phyloP scores from a whole-genome alignment of 2,113 vertebrate species.

The Arothron firmamentum region DNA sequence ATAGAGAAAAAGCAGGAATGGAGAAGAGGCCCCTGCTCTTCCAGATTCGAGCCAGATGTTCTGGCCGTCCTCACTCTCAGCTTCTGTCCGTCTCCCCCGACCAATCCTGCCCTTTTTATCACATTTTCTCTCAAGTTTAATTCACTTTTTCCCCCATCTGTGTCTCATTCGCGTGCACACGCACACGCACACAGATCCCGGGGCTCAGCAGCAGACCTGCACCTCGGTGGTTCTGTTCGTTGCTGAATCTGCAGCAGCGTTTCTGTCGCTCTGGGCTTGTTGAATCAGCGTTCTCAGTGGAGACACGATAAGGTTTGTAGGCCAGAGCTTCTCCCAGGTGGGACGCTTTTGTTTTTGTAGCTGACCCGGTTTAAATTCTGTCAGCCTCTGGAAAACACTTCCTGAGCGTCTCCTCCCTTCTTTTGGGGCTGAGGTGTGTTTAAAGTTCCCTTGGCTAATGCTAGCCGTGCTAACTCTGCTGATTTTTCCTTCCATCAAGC shows the following conservation, averaged over 20 bases:
- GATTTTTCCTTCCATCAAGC: too few species aligned
- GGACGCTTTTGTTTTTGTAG: not conserved
- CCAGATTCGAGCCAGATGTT: slow-evolving; percentile 62
- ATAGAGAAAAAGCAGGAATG: slow-evolving; percentile 37
- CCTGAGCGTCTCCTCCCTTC: too few species aligned
- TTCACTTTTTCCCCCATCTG: not conserved
- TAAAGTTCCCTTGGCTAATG: too few species aligned
- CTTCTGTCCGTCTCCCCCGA: slow-evolving; percentile 14
- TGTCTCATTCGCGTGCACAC: not conserved
- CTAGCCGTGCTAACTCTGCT: too few species aligned
- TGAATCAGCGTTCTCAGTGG: not conserved
- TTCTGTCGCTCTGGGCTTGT: too few species aligned
- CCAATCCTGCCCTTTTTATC: not conserved
- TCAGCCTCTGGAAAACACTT: too few species aligned
- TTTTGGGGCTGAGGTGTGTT: too few species aligned
- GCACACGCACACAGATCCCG: not conserved
- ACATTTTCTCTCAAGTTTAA: not conserved
- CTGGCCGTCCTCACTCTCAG: slow-evolving; percentile 21
- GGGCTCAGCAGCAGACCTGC: not conserved
- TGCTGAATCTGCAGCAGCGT: not conserved
- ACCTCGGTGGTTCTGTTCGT: not conserved
- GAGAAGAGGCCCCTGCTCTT: slow-evolving; percentile 34
- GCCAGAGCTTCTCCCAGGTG: not conserved
- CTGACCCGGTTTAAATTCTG: not conserved
- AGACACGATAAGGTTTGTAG: not conserved